These are phyloP conservation scores for Halcyon senegalensis DNA, from an alignment of 2,113 vertebrate species.

Conservation along the genomic window DNA sequence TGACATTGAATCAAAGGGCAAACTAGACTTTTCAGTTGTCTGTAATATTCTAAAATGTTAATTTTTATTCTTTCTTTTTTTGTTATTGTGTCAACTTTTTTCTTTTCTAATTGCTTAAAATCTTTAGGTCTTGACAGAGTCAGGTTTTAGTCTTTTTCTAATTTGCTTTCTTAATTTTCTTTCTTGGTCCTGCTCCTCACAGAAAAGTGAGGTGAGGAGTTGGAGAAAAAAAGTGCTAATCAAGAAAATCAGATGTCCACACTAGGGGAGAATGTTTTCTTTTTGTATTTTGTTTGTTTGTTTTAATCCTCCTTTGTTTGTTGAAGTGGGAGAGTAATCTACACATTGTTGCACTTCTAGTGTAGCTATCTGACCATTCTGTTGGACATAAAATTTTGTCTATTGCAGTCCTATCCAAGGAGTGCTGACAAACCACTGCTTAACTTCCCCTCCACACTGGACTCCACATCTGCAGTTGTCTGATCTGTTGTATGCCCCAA, in stretches of 20 bases:
- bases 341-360: not conserved
- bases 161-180: not conserved
- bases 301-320: not conserved
- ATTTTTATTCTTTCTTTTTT: not conserved
- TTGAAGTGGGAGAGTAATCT: not conserved
- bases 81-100: not conserved
- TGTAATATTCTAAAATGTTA: not conserved
- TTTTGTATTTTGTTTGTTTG: not conserved
- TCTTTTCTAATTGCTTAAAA: not conserved
- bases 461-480: not conserved
- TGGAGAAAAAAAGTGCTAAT: not conserved
- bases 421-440: not conserved
- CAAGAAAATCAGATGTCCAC: not conserved
- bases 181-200: not conserved
- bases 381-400: not conserved
- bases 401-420: not conserved
- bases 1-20: not conserved
- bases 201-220: not conserved
- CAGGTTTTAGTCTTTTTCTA: not conserved
- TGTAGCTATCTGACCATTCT: not conserved
- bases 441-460: not conserved
- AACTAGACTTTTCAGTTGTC: not conserved
- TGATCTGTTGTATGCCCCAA: rapidly evolving
- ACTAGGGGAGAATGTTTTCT: not conserved
- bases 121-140: not conserved